phyloP scores from a whole-genome alignment of 2,888 invertebrate species.

The Pachycephus smyrnensis region DNA sequence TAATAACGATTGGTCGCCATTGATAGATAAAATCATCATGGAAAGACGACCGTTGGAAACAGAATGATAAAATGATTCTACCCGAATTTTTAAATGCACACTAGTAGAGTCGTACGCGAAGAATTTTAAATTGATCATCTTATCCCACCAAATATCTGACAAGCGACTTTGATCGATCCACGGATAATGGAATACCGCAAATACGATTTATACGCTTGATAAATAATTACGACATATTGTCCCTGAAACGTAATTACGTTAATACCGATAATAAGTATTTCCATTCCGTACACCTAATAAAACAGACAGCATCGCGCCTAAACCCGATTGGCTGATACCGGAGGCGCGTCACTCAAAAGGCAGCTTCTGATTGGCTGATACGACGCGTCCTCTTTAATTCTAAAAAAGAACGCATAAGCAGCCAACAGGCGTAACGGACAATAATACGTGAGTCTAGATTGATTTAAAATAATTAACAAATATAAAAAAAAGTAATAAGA shows the following conservation, averaged over 20 bases:
- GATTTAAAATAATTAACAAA: too few relatives aligned
- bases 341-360: too few relatives aligned
- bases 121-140: not conserved
- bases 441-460: too few relatives aligned
- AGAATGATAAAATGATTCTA: not conserved
- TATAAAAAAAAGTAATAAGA: too few relatives aligned
- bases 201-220: not conserved
- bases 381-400: not conserved
- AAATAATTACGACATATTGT: not conserved
- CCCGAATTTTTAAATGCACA: not conserved
- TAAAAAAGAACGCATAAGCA: not conserved
- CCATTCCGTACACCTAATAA: accelerated
- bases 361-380: not conserved
- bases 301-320: not conserved
- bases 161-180: not conserved
- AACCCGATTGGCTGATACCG: too few relatives aligned
- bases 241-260: not conserved
- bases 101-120: not conserved
- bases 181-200: not conserved
- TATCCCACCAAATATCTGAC: not conserved
- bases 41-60: not conserved
- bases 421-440: not conserved
- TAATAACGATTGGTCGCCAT: not conserved
- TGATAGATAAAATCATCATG: not conserved
- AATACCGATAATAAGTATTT: not conserved